Evolutionary conservation across 1,140 invertebrate species (phyloP).

Genomic region (Bombus huntii): DNA sequence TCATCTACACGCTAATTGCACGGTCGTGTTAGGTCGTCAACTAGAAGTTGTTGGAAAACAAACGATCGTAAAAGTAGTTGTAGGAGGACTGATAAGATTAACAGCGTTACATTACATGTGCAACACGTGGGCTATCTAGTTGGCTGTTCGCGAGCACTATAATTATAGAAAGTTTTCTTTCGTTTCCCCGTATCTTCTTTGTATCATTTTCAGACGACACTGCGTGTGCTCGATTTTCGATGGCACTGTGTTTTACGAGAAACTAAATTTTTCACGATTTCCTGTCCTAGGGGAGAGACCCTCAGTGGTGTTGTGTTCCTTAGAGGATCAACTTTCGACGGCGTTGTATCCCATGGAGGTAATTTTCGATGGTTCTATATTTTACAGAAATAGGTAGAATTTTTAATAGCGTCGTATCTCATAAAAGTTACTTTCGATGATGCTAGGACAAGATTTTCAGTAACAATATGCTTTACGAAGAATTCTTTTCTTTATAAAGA

Average conservation of each 20-base stretch:
- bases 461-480: background rate
- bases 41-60: background rate
- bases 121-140: background rate
- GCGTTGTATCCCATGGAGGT: no score
- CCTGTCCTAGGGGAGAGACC: background rate
- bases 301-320: background rate
- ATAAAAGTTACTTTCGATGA: no score
- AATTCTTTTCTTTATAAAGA: background rate
- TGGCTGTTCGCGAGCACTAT: background rate
- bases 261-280: background rate
- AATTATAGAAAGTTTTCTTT: background rate
- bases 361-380: no score
- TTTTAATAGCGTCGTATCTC: background rate
- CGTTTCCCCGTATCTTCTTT: background rate
- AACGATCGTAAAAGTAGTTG: background rate
- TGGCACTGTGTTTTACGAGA: background rate
- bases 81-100: slow-evolving; percentile 26
- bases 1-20: background rate
- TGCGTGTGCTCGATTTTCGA: background rate
- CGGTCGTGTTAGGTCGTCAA: background rate
- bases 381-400: background rate
- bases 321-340: background rate
- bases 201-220: background rate
- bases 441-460: no score
- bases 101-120: background rate